phyloP scores from a whole-genome alignment of 2,797 vertebrate genomes.

The Coregonus ussuriensis region DNA sequence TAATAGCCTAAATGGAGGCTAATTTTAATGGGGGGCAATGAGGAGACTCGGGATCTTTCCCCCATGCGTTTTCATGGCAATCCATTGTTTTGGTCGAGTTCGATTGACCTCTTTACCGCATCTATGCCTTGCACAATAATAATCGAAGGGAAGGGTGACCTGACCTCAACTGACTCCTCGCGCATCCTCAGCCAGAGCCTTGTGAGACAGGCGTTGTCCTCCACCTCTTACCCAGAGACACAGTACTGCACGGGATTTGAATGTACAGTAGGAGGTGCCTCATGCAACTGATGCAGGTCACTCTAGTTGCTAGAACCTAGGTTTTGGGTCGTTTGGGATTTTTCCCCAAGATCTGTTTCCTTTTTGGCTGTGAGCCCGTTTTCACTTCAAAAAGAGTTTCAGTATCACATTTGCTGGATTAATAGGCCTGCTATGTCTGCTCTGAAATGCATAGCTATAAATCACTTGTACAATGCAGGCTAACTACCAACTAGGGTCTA shows the following conservation, averaged over 20 bases:
- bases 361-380: too few species aligned
- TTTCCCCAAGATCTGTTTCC: not conserved
- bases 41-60: too few species aligned
- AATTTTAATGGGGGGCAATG: too few species aligned
- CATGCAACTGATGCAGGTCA: not conserved
- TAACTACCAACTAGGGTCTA: constrained; percentile 76
- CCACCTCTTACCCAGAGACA: not conserved
- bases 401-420: not conserved
- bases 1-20: too few species aligned
- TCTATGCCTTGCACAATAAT: not conserved
- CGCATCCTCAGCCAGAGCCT: too few species aligned
- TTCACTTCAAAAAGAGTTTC: not conserved
- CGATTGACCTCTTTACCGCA: too few species aligned
- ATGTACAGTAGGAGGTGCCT: not conserved
- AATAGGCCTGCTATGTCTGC: not conserved
- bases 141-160: not conserved
- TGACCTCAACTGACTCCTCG: not conserved
- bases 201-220: not conserved
- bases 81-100: too few species aligned
- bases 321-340: not conserved
- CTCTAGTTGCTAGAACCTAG: not conserved
- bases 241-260: not conserved
- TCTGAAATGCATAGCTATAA: not conserved
- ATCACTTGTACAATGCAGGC: not conserved
- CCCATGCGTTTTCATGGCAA: too few species aligned